phyloP scores from a whole-genome alignment of 2,888 invertebrate species.

The Athalia rosae region DNA sequence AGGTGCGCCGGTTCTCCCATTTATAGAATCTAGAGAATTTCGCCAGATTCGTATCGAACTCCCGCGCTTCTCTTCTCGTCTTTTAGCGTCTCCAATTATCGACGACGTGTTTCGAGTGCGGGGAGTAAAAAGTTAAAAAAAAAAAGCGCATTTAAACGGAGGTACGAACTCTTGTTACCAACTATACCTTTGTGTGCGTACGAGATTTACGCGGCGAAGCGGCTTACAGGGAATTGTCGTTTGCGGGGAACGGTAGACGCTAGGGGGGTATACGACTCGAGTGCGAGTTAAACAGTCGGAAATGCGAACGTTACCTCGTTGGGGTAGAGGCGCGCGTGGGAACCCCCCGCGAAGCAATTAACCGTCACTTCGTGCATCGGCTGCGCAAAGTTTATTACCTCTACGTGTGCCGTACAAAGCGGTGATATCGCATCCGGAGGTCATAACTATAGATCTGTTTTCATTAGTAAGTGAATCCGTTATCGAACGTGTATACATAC shows the following conservation, averaged over 20 bases:
- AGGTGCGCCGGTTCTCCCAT: constrained; percentile 51
- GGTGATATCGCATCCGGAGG: constrained; percentile 34
- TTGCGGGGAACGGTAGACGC: constrained; percentile 34
- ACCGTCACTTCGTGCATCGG: constrained; percentile 26
- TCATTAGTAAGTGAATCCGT: constrained; percentile 41
- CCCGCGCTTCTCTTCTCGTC: too few species aligned
- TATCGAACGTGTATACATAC: constrained; percentile 32
- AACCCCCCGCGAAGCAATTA: constrained; percentile 44
- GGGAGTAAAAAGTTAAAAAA: too few species aligned
- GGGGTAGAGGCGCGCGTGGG: constrained; percentile 40
- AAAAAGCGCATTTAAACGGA: too few species aligned
- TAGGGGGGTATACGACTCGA: constrained; percentile 16
- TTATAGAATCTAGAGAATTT: constrained; percentile 45
- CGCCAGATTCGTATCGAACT: too few species aligned
- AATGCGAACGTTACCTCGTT: constrained; percentile 21
- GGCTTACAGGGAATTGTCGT: constrained; percentile 13
- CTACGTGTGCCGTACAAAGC: background rate
- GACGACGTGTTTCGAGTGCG: too few species aligned
- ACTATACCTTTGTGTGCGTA: background rate
- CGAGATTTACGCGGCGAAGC: background rate
- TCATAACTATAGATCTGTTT: constrained; percentile 32
- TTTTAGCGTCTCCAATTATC: too few species aligned
- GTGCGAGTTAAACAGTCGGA: constrained; percentile 39
- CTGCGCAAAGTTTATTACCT: background rate
- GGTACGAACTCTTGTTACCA: background rate